Evolutionary conservation across 1,140 invertebrate species (phyloP).

Genomic region (Doryteuthis pealeii): DNA sequence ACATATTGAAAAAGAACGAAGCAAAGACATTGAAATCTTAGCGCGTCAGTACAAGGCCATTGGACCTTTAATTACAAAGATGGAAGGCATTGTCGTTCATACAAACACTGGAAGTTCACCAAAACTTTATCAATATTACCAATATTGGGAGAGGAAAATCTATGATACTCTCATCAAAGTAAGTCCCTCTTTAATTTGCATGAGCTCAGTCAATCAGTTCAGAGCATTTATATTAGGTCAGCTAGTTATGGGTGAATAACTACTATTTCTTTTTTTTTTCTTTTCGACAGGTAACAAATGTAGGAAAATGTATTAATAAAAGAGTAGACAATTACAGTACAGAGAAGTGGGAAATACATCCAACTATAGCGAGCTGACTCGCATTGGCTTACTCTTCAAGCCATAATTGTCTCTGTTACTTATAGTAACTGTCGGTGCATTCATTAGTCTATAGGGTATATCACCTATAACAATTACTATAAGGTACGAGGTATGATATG

Average conservation of each 20-base stretch:
- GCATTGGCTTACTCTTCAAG: no score
- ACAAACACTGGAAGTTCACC: conserved; percentile 60
- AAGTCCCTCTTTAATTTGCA: background rate
- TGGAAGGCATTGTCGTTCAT: conserved; percentile 69
- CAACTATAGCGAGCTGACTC: no score
- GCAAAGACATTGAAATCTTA: conserved; percentile 69
- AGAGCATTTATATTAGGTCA: background rate
- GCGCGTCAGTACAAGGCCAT: conserved; percentile 72
- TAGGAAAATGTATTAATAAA: no score
- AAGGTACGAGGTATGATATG: no score
- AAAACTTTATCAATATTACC: conserved; percentile 60
- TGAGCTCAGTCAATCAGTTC: background rate
- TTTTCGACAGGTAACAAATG: no score
- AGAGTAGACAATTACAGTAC: no score
- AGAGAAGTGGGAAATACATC: no score
- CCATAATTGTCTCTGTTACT: no score
- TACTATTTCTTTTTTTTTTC: background rate
- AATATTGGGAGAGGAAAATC: conserved; percentile 61
- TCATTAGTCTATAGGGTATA: no score
- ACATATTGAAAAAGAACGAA: conserved; percentile 69
- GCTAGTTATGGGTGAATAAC: no score
- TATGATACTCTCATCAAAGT: conserved; percentile 59
- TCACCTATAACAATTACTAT: no score
- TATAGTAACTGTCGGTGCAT: no score
- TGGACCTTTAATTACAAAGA: conserved; percentile 76